Percentiles rank a stretch among this genome's conserved stretches.
phyloP scores from a whole-genome alignment of 2,888 invertebrate species.

The Parasteatoda lunata region DNA sequence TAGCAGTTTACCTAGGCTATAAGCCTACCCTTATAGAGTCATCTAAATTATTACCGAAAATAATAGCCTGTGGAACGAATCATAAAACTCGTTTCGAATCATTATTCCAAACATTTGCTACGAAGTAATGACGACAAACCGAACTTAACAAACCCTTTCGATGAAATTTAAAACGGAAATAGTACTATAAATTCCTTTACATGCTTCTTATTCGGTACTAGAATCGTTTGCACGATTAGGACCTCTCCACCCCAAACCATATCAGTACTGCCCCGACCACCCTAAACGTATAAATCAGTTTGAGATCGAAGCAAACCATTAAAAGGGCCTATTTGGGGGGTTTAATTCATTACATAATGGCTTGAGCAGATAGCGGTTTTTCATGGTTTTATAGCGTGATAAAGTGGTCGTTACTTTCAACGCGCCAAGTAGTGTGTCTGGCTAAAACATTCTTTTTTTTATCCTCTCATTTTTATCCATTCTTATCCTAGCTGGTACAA shows the following conservation, averaged over 20 bases:
- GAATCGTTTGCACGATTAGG: constrained; percentile 31
- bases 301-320: constrained; percentile 51
- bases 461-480: too few species aligned
- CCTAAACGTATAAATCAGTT: constrained; percentile 50
- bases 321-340: constrained; percentile 50
- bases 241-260: constrained; percentile 32
- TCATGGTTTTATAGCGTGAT: constrained; percentile 61
- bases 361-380: constrained; percentile 47
- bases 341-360: constrained; percentile 67
- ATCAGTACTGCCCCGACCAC: constrained; percentile 36
- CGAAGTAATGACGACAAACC: not conserved
- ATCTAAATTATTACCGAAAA: too few species aligned
- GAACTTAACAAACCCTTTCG: constrained; percentile 23
- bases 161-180: not conserved
- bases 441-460: too few species aligned
- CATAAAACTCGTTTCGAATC: too few species aligned
- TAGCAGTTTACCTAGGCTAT: too few species aligned
- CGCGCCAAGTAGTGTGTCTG: constrained; percentile 38
- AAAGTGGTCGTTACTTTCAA: constrained; percentile 66
- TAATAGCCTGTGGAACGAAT: too few species aligned
- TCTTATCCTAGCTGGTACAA: constrained; percentile 43
- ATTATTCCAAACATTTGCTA: too few species aligned
- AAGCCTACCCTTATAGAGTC: too few species aligned
- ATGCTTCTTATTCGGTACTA: not conserved
- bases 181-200: constrained; percentile 19